These are phyloP conservation scores for Podiceps cristatus DNA, from an alignment of 2,113 vertebrate genomes.

Conservation along the genomic window DNA sequence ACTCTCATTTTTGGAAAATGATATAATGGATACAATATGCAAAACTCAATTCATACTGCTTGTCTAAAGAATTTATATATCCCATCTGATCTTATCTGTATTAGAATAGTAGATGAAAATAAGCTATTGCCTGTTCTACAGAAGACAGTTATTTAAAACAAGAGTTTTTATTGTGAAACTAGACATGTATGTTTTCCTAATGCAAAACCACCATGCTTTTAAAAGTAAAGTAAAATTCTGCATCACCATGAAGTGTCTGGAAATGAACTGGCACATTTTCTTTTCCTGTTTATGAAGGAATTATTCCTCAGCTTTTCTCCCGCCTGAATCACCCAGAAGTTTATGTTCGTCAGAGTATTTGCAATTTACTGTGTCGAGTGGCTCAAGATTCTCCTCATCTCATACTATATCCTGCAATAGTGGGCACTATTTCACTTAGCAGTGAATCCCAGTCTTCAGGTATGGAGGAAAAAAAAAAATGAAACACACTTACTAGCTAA, in stretches of 20 bases:
- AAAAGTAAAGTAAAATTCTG: background rate
- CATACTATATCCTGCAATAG: conserved; percentile 95
- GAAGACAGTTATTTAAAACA: background rate
- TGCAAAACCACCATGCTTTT: too few relatives aligned
- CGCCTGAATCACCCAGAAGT: conserved; percentile 97
- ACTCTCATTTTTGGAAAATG: background rate
- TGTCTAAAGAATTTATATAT: background rate
- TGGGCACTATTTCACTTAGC: conserved; percentile 95
- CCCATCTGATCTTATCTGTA: background rate
- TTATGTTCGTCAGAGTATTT: conserved; percentile 96
- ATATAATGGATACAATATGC: background rate
- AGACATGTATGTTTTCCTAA: too few relatives aligned
- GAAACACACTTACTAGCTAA: background rate
- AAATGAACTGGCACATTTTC: background rate
- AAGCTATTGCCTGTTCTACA: background rate
- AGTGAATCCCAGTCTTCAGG: conserved; percentile 93
- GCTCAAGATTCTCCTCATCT: conserved; percentile 97
- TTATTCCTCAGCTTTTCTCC: conserved; percentile 98
- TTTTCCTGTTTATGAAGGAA: conserved; percentile 78
- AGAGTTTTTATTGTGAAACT: background rate
- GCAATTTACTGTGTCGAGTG: conserved; percentile 94
- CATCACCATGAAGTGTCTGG: background rate
- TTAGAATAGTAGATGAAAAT: background rate
- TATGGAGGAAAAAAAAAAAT: conserved; percentile 29
- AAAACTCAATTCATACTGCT: background rate